Percentiles rank a stretch among this genome's conserved stretches.
Evolutionary conservation across 2,888 invertebrate genomes (phyloP).

Genomic region (Eurytoma californica): DNA sequence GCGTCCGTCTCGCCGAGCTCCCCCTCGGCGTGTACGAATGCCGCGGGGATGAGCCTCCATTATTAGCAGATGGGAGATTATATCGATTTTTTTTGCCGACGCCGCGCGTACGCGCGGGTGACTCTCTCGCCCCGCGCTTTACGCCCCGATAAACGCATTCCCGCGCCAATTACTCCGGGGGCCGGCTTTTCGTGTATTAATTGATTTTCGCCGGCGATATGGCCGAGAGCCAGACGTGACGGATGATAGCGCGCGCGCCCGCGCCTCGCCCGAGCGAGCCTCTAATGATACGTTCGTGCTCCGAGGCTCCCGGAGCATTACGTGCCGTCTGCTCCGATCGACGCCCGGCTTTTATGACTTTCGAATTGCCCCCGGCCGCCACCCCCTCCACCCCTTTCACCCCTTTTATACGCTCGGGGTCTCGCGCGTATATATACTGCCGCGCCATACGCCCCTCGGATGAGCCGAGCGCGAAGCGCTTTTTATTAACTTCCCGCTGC

Average conservation of each 20-base stretch:
- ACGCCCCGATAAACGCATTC: slow-evolving; percentile 71
- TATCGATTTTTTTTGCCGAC: slow-evolving; percentile 70
- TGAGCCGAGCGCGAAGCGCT: slow-evolving; percentile 3
- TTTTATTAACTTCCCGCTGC: not conserved
- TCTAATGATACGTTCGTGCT: slow-evolving; percentile 32
- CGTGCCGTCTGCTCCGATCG: slow-evolving; percentile 38
- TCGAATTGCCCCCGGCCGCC: slow-evolving; percentile 36
- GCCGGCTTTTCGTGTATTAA: slow-evolving; percentile 66
- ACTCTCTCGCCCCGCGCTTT: slow-evolving; percentile 61
- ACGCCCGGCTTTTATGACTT: slow-evolving; percentile 47
- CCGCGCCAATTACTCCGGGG: slow-evolving; percentile 70
- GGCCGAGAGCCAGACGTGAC: slow-evolving; percentile 49
- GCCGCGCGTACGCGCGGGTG: slow-evolving; percentile 45
- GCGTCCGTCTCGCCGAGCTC: slow-evolving; percentile 61
- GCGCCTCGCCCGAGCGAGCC: not conserved
- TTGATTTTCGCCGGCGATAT: slow-evolving; percentile 67
- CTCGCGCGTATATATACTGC: not conserved
- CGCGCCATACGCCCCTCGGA: not conserved
- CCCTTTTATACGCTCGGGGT: not conserved
- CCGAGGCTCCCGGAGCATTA: slow-evolving; percentile 2
- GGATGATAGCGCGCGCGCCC: slow-evolving; percentile 45
- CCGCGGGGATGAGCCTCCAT: slow-evolving; percentile 68
- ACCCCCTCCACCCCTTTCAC: slow-evolving; percentile 9
- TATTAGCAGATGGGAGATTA: slow-evolving; percentile 74
- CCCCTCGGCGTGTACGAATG: slow-evolving; percentile 54